Evolutionary conservation across 2,113 vertebrate species (phyloP).

Genomic region (Tylochromis polylepis): DNA sequence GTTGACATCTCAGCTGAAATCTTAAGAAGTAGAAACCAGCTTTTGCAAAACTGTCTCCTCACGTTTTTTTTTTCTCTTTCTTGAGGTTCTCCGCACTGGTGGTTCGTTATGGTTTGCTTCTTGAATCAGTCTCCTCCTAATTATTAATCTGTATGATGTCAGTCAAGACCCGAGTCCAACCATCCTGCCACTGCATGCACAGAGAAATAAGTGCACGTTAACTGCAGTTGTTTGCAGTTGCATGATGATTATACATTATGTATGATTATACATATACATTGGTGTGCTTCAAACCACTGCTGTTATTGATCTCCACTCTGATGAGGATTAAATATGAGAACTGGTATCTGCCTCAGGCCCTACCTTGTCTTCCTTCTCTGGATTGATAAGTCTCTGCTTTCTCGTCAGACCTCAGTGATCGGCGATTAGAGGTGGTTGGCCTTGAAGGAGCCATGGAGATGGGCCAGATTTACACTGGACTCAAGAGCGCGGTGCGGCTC

Average conservation of each 20-base stretch:
- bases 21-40: background rate
- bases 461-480: constrained; percentile 91
- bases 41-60: background rate
- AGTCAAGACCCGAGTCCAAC: background rate
- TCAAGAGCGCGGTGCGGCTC: constrained; percentile 86
- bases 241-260: background rate
- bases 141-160: background rate
- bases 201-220: background rate
- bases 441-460: constrained; percentile 90
- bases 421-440: constrained; percentile 86
- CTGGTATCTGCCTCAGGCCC: background rate
- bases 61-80: background rate
- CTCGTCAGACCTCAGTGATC: constrained; percentile 82
- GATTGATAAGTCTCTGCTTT: background rate
- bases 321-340: background rate
- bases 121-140: background rate
- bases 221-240: background rate
- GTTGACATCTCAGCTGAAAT: background rate
- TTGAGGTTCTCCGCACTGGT: background rate
- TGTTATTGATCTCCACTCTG: background rate
- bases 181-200: background rate
- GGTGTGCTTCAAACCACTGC: background rate
- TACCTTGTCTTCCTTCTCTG: background rate
- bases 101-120: background rate
- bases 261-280: background rate